Conservation (phyloP, 2,888 invertebrate genomes). For the Mythimna lalbum region DNA sequence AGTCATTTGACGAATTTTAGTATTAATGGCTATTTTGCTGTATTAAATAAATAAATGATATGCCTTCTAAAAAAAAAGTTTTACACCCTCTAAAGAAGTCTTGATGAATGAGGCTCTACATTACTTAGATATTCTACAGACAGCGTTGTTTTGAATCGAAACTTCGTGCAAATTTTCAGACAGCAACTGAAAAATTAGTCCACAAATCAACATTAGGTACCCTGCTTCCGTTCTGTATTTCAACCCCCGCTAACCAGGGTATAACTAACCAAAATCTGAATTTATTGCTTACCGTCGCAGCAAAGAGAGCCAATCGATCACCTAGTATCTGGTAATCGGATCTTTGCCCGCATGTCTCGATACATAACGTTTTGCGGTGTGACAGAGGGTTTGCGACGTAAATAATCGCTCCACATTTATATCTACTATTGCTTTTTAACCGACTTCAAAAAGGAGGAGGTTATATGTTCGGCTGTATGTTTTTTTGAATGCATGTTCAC, state of each 20-base stretch:
- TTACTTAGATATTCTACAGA: neutral
- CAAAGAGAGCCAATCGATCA: constrained; percentile 69
- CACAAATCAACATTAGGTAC: constrained; percentile 29
- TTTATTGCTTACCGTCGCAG: constrained; percentile 61
- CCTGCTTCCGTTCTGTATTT: constrained; percentile 28
- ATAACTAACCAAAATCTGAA: constrained; percentile 63
- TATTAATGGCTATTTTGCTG: no score
- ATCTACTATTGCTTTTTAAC: constrained; percentile 36
- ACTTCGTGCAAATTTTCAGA: neutral
- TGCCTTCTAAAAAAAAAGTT: no score
- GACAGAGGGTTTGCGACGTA: constrained; percentile 59
- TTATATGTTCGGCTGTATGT: no score
- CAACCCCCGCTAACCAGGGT: constrained; percentile 21
- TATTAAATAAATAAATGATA: no score
- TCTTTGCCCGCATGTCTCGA: constrained; percentile 70
- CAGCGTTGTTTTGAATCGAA: neutral
- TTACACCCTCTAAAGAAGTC: no score
- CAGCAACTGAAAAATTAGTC: neutral
- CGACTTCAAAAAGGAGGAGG: no score
- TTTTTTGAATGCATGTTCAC: no score
- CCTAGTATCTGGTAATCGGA: constrained; percentile 70
- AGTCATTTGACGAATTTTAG: no score
- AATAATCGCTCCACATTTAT: constrained; percentile 59
- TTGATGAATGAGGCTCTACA: no score
- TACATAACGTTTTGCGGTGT: constrained; percentile 65